A percentile compares a stretch with the other conserved stretches of the same genome.
Conservation (phyloP, 2,797 vertebrate genomes). For the Cyprinella venusta region DNA sequence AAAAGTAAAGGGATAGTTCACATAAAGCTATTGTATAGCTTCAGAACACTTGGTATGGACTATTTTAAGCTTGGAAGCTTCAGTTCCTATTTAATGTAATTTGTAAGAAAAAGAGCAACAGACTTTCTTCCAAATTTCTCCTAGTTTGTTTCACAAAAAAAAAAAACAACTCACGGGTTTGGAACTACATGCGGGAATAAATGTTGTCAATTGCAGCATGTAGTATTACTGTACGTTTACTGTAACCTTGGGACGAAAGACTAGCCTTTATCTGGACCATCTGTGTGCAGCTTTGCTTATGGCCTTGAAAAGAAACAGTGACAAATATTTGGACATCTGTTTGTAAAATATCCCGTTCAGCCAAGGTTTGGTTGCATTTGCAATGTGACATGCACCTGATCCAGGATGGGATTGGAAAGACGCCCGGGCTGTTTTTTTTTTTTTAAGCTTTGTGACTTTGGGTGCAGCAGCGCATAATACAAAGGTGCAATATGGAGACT, state of each 20-base stretch:
- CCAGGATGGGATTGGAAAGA: slow-evolving; percentile 27
- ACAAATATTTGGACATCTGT: slow-evolving; percentile 46
- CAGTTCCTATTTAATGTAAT: background rate
- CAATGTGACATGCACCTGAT: slow-evolving; percentile 47
- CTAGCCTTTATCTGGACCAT: background rate
- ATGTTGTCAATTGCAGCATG: background rate
- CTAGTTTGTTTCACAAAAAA: background rate
- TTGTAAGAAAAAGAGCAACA: background rate
- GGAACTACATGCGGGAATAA: background rate
- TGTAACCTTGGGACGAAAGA: background rate
- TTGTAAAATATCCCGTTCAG: slow-evolving; percentile 26
- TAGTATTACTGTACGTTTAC: background rate
- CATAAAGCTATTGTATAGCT: background rate
- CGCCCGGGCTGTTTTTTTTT: slow-evolving; percentile 10
- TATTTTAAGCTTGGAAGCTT: background rate
- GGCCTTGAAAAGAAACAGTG: slow-evolving; percentile 28
- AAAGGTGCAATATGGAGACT: slow-evolving; percentile 29
- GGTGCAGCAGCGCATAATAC: background rate
- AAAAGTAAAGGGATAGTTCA: background rate
- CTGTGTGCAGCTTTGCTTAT: background rate
- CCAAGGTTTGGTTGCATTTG: slow-evolving; percentile 25
- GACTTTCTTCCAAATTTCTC: background rate
- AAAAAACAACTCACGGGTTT: background rate
- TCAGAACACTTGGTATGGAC: background rate
- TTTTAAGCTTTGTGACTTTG: slow-evolving; percentile 40